phyloP scores from a whole-genome alignment of 2,797 vertebrate genomes.

The Coranthus polyacanthus region DNA sequence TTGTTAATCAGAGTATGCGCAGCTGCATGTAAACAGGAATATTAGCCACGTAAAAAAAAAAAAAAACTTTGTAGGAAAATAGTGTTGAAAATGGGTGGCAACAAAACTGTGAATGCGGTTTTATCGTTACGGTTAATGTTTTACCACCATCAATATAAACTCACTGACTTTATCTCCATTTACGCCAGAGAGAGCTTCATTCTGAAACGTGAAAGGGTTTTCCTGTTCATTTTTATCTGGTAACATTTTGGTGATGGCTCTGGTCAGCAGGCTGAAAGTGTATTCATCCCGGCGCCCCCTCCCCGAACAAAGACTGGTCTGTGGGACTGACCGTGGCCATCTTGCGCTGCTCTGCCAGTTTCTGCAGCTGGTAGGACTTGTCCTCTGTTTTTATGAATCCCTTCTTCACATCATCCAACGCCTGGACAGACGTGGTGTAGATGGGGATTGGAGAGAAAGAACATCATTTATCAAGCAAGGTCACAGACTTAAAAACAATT shows the following conservation, averaged over 20 bases:
- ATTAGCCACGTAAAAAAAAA: no score
- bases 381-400: constrained; percentile 97
- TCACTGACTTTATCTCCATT: constrained; percentile 19
- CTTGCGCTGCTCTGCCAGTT: constrained; percentile 97
- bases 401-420: constrained; percentile 96
- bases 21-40: no score
- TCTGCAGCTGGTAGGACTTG: constrained; percentile 98
- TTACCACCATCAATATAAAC: constrained; percentile 19
- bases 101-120: no score
- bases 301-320: constrained; percentile 77
- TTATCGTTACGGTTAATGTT: constrained; percentile 24
- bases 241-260: constrained; percentile 63
- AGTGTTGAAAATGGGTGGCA: neutral
- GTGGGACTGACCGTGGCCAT: constrained; percentile 94
- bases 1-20: no score
- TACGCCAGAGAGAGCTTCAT: constrained; percentile 3
- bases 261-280: constrained; percentile 55
- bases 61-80: no score
- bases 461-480: constrained; percentile 37
- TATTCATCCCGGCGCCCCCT: constrained; percentile 40
- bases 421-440: constrained; percentile 56
- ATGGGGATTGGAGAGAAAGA: constrained; percentile 28
- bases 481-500: constrained; percentile 23
- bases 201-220: constrained; percentile 29
- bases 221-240: constrained; percentile 51